Evolutionary conservation across 2,888 invertebrate species (phyloP).

Genomic region (Halictus quadricinctus): DNA sequence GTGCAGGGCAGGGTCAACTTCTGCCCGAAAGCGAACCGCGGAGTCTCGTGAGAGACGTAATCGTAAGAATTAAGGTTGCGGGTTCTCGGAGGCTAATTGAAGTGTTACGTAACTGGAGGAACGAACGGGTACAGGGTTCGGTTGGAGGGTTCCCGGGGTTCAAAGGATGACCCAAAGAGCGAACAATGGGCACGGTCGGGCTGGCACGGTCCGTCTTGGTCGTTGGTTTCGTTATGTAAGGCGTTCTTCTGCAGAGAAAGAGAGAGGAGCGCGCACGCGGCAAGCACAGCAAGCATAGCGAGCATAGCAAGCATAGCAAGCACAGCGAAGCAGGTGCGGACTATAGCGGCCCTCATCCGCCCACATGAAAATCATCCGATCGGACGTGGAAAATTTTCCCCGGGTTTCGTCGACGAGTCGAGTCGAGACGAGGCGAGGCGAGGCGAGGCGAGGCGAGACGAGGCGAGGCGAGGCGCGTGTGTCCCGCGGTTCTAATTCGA

Average conservation of each 20-base stretch:
- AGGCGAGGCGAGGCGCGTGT: neutral
- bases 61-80: neutral
- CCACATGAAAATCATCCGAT: conserved; percentile 7
- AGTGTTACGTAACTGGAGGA: conserved; percentile 22
- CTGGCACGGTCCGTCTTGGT: conserved; percentile 2
- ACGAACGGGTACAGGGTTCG: neutral
- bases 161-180: conserved; percentile 11
- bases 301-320: neutral
- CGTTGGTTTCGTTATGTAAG: conserved; percentile 50
- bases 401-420: neutral
- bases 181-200: conserved; percentile 30
- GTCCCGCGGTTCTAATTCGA: neutral
- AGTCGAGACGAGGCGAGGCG: too few relatives aligned
- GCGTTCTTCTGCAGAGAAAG: conserved; percentile 15
- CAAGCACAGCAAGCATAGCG: neutral
- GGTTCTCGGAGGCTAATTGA: neutral
- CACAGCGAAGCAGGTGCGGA: conserved; percentile 46
- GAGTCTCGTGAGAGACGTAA: neutral
- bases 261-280: neutral
- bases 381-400: conserved; percentile 15
- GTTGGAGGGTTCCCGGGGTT: neutral
- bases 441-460: neutral
- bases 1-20: neutral
- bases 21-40: neutral
- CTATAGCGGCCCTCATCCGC: conserved; percentile 32